Percentiles rank a stretch among this genome's conserved stretches.
Evolutionary conservation across 2,888 invertebrate genomes (phyloP).

Genomic region (Epinotia bilunana): DNA sequence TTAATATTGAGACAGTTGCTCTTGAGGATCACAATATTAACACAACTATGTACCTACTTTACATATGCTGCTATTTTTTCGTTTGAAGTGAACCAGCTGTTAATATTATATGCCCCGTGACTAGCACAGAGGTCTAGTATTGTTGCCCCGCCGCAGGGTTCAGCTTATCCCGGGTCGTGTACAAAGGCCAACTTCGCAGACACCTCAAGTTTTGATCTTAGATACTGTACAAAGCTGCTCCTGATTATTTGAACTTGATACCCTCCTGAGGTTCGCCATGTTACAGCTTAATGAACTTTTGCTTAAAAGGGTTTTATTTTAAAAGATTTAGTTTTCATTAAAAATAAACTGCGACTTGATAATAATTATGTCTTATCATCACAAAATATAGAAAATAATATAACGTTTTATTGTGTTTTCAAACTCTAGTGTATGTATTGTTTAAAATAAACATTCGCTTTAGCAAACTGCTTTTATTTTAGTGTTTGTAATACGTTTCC

Average conservation of each 20-base stretch:
- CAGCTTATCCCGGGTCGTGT: slow-evolving; percentile 47
- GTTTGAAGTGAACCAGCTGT: background rate
- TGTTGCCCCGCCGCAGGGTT: slow-evolving; percentile 44
- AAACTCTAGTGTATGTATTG: no score
- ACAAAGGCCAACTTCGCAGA: slow-evolving; percentile 50
- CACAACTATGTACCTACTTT: background rate
- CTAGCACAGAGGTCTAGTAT: background rate
- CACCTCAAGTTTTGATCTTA: slow-evolving; percentile 49
- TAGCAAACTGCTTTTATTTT: no score
- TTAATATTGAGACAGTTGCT: background rate
- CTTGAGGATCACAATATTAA: background rate
- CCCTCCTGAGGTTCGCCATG: background rate
- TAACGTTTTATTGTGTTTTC: no score
- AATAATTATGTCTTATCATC: no score
- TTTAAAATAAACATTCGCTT: no score
- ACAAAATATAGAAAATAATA: no score
- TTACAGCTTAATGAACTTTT: slow-evolving; percentile 4
- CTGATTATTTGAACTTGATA: slow-evolving; percentile 22
- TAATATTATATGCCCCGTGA: background rate
- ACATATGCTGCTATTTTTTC: background rate
- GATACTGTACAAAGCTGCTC: slow-evolving; percentile 38
- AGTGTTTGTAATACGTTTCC: no score
- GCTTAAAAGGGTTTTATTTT: background rate
- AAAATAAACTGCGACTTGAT: background rate
- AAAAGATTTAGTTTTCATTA: background rate